phyloP scores from a whole-genome alignment of 2,113 vertebrate species.

The Australoheros scitulus region DNA sequence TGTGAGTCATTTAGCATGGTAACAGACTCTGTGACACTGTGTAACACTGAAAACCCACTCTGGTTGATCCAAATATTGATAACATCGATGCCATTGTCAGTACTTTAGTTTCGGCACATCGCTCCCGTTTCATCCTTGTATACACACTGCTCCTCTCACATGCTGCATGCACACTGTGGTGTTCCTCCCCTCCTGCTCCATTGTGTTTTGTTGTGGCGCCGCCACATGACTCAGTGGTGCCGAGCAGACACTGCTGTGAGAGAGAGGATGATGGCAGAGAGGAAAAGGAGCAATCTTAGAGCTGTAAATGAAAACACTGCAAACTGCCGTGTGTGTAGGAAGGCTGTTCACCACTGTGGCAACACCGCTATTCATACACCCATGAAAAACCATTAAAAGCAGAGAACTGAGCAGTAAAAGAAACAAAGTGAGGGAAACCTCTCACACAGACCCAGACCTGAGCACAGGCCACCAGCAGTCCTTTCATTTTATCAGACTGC shows the following conservation, averaged over 20 bases:
- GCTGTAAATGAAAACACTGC: not conserved
- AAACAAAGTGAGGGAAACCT: not conserved
- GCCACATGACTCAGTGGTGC: not conserved
- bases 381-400: not conserved
- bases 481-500: not conserved
- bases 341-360: not conserved
- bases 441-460: not conserved
- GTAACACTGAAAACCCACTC: not conserved
- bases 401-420: not conserved
- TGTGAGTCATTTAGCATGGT: not conserved
- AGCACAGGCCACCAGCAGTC: not conserved
- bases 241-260: not conserved
- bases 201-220: not conserved
- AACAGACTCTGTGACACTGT: not conserved
- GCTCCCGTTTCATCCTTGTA: not conserved
- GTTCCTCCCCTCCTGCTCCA: not conserved
- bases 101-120: no score
- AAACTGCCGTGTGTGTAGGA: not conserved
- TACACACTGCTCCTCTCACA: fast-evolving
- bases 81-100: not conserved
- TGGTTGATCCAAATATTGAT: not conserved
- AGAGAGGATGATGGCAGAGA: no score
- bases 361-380: not conserved
- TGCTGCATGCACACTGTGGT: no score
- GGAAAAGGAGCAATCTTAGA: not conserved